Conservation (phyloP, 2,888 invertebrate genomes). For the Caenorhabditis auriculariae region DNA sequence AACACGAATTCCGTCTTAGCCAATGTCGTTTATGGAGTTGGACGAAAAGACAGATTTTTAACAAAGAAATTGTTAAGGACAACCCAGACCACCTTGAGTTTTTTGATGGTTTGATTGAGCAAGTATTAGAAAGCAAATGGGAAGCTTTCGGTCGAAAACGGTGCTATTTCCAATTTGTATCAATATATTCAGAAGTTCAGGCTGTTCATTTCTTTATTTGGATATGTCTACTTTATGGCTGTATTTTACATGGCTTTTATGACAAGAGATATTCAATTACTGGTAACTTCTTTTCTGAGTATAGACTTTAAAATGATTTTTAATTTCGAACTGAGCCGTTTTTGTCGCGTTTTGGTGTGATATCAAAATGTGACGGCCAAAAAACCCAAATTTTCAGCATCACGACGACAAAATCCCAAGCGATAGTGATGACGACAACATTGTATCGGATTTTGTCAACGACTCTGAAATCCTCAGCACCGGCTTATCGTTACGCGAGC, state of each 20-base stretch:
- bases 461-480: slow-evolving; percentile 7
- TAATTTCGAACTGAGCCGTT: no score
- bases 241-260: slow-evolving; percentile 85
- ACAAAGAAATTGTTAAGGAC: slow-evolving; percentile 74
- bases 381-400: no score
- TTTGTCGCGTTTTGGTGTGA: no score
- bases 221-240: slow-evolving; percentile 86
- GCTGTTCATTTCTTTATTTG: slow-evolving; percentile 73
- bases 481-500: slow-evolving; percentile 16
- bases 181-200: slow-evolving; percentile 20
- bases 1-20: slow-evolving; percentile 91
- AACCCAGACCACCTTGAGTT: slow-evolving; percentile 90
- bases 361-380: no score
- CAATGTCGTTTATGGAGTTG: slow-evolving; percentile 89
- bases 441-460: slow-evolving; percentile 14
- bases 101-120: slow-evolving; percentile 89
- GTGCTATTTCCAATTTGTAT: not conserved
- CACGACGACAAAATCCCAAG: no score
- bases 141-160: slow-evolving; percentile 83
- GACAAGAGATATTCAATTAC: slow-evolving; percentile 68
- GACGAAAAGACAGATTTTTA: no score
- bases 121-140: slow-evolving; percentile 95
- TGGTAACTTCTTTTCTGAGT: no score
- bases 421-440: not conserved
- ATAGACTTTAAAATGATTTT: no score